A percentile compares a stretch with the other conserved stretches of the same genome.
Evolutionary conservation across 2,888 invertebrate genomes (phyloP).

Genomic region (Tetanocera ferruginea): DNA sequence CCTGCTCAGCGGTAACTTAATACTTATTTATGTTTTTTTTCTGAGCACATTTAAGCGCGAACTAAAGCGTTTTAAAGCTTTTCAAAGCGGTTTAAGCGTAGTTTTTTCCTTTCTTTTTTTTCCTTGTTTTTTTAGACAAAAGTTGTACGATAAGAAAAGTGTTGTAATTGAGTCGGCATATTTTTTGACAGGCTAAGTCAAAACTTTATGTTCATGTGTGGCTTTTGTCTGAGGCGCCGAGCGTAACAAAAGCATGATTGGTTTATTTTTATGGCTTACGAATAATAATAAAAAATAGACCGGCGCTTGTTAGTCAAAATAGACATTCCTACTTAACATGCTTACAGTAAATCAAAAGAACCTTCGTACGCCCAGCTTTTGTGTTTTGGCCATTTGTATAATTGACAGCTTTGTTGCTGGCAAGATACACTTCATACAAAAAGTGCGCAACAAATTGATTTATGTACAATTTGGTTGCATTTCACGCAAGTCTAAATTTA

Average conservation of each 20-base stretch:
- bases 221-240: too few relatives aligned
- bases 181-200: constrained; percentile 23
- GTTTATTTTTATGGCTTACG: too few relatives aligned
- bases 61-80: constrained; percentile 29
- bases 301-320: too few relatives aligned
- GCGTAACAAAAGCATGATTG: too few relatives aligned
- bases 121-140: too few relatives aligned
- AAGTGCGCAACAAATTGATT: not conserved
- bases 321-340: too few relatives aligned
- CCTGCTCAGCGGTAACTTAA: constrained; percentile 54
- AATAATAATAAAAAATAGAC: too few relatives aligned
- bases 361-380: not conserved
- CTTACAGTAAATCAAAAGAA: too few relatives aligned
- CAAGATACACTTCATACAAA: not conserved
- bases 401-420: too few relatives aligned
- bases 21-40: constrained; percentile 62
- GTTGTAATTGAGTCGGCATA: constrained; percentile 25
- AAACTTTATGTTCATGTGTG: not conserved
- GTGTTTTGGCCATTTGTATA: not conserved
- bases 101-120: too few relatives aligned
- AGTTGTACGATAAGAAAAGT: not conserved
- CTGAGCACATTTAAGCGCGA: constrained; percentile 34
- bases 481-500: not conserved
- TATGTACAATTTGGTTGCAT: not conserved
- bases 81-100: constrained; percentile 19